Base-by-base conservation (phyloP, 2,797 vertebrate species). In the Crenichthys baileyi region DNA sequence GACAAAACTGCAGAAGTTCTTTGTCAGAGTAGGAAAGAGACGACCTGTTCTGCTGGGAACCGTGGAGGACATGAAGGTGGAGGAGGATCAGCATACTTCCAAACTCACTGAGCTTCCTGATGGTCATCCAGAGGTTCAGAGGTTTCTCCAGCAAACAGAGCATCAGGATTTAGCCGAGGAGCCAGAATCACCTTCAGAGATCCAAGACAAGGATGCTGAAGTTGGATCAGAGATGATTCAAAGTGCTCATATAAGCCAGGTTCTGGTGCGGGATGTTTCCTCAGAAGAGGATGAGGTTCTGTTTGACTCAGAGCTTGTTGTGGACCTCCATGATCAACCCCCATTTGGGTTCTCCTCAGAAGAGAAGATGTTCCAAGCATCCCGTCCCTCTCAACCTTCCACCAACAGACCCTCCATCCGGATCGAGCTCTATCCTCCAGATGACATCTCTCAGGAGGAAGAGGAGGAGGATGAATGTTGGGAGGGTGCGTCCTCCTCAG, bases 361-460 rank as follows among this genome's bases (percentile, higher is more conserved):
- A 20, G 11, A 67, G 20, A 36, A 46, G 7, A 31, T 0, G 3
- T 20, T 44, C 29, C 71, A 72, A 41, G 11, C 36, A 36, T 85
- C n/a, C 1, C 31, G 3, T 7, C 1, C 0, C 20, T 15, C n/a
- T 20, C 73, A 70, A 3, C 31, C 31, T 0, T 3, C 48, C 0
- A 56, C 29, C 0, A 84, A 80, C 0, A 50, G 82, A 56, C 84
- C 78, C 0, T 72, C 55, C 7, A 83, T 84, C 55, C 26, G 0
- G 63, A 86, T 88, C 7, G 71, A 88, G 71, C 67, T 84, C 71
- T 76, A 72, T 36, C 76, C 82, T 11, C 82, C 77, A 0, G 76
- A 84, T 0, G 46, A 79, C 3, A 7, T 26, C 13, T 0, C 1
- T 20, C 31, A 79, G 75, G 67, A 83, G 50, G 67, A 79, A 3